These are phyloP conservation scores for Microtus ochrogaster DNA, from an alignment of 2,113 vertebrate species.

Conservation along the genomic window DNA sequence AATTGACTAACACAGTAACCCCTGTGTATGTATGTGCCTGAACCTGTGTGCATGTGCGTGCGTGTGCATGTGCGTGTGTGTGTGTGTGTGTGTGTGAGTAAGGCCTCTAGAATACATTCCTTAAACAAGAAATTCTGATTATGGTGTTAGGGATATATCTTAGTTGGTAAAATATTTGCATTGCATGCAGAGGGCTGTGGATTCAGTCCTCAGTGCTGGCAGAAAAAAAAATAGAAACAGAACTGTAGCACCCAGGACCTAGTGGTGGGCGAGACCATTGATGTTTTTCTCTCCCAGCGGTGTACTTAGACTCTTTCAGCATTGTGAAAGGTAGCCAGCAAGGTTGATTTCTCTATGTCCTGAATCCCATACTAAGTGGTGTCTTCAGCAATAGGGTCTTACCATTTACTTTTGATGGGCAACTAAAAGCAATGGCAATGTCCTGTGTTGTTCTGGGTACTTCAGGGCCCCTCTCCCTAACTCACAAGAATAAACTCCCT, in stretches of 20 bases:
- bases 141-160: neutral
- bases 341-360: neutral
- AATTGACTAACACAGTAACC: neutral
- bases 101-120: neutral
- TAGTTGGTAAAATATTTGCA: neutral
- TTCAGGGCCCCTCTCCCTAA: neutral
- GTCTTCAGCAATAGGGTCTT: neutral
- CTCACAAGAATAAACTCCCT: neutral
- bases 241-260: neutral
- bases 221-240: neutral
- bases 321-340: neutral
- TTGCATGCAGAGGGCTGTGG: neutral
- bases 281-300: neutral
- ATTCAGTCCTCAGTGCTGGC: neutral
- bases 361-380: neutral
- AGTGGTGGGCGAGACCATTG: neutral
- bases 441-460: neutral
- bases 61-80: neutral
- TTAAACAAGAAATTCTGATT: neutral
- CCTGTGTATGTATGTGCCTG: neutral
- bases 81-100: neutral
- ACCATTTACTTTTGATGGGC: neutral
- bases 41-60: neutral
- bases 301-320: neutral
- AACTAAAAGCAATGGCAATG: neutral